Conservation (phyloP, 2,888 invertebrate genomes). For the Drosophila recens region DNA sequence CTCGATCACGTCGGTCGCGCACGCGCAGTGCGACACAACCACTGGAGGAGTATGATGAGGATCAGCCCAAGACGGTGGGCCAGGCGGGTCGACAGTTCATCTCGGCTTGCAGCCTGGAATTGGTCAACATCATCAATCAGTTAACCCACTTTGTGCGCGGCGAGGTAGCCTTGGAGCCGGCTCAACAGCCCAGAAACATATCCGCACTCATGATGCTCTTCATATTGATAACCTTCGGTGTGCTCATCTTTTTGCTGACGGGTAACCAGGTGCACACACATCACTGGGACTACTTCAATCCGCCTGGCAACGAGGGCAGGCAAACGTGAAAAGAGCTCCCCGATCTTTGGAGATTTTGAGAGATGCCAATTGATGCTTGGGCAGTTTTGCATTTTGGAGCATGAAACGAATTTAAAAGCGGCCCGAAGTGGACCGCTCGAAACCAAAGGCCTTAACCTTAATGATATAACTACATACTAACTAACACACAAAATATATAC, state of each 20-base stretch:
- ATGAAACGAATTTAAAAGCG: slow-evolving; percentile 79
- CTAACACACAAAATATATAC: slow-evolving; percentile 48
- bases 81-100: slow-evolving; percentile 90
- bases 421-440: slow-evolving; percentile 66
- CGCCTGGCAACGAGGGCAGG: slow-evolving; percentile 88
- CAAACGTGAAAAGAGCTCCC: slow-evolving; percentile 69
- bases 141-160: slow-evolving; percentile 87
- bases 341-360: slow-evolving; percentile 39
- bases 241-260: slow-evolving; percentile 91
- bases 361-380: slow-evolving; percentile 49
- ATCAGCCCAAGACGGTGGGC: slow-evolving; percentile 88
- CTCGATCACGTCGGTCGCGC: slow-evolving; percentile 84
- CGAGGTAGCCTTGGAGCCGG: slow-evolving; percentile 84
- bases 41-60: slow-evolving; percentile 68
- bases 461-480: slow-evolving; percentile 70
- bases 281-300: slow-evolving; percentile 95
- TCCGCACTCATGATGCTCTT: slow-evolving; percentile 92
- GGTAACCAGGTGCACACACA: slow-evolving; percentile 91
- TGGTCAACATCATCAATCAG: slow-evolving; percentile 89
- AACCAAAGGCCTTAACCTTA: slow-evolving; percentile 77
- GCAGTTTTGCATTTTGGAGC: slow-evolving; percentile 82
- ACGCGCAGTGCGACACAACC: slow-evolving; percentile 85
- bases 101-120: slow-evolving; percentile 89
- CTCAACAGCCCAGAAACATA: slow-evolving; percentile 87
- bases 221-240: slow-evolving; percentile 91